Evolutionary conservation across 2,113 vertebrate genomes (phyloP).

Genomic region (Hystrix cristata): DNA sequence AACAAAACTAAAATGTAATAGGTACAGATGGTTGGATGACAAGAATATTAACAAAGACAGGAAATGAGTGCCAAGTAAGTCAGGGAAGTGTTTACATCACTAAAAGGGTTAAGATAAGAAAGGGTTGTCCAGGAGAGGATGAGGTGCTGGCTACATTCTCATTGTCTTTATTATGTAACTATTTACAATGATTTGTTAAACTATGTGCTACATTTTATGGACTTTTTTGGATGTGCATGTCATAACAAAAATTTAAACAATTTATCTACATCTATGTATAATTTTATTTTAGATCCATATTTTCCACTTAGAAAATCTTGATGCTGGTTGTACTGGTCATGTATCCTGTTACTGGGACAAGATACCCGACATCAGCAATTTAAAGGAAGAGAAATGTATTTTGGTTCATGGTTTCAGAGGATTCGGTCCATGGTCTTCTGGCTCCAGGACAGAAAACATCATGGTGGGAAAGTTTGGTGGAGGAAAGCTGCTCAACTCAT

Average conservation of each 20-base stretch:
- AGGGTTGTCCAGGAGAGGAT: neutral
- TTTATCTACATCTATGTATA: neutral
- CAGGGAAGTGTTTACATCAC: rapidly evolving
- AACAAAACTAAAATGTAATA: neutral
- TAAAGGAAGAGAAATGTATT: neutral
- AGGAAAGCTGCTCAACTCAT: neutral
- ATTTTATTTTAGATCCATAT: neutral
- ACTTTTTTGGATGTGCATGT: neutral
- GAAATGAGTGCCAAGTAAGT: neutral
- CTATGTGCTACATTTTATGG: neutral
- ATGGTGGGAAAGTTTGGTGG: neutral
- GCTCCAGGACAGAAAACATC: neutral
- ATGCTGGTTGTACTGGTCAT: neutral
- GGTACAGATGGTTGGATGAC: neutral
- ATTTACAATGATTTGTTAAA: neutral
- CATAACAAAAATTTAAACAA: neutral
- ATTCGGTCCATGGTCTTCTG: neutral
- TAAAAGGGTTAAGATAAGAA: neutral
- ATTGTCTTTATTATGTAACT: too few relatives aligned
- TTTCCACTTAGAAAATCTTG: neutral
- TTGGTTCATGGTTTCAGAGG: neutral
- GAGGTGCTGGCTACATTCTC: neutral
- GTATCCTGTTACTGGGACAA: neutral
- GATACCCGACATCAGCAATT: neutral
- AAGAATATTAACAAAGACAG: neutral